A percentile compares a stretch with the other conserved stretches of the same genome.
Evolutionary conservation across 2,888 invertebrate species (phyloP).

Genomic region (Acrobasis suavella): DNA sequence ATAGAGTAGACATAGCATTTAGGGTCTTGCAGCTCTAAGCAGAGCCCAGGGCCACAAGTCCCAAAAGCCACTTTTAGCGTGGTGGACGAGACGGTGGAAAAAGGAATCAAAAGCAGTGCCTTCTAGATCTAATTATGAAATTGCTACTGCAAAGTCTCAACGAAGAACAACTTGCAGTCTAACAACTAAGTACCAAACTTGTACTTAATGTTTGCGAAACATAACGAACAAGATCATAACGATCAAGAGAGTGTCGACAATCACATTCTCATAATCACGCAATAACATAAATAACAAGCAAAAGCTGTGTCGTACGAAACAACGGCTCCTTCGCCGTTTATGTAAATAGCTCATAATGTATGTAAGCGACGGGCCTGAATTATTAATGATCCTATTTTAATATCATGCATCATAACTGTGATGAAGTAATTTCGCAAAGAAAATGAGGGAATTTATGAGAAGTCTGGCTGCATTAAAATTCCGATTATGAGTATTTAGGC

Average conservation of each 20-base stretch:
- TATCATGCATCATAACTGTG: slow-evolving; percentile 4
- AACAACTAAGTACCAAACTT: background rate
- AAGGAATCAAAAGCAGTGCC: too few species aligned
- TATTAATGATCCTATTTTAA: slow-evolving; percentile 28
- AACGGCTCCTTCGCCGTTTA: slow-evolving; percentile 32
- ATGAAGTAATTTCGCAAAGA: slow-evolving; percentile 4
- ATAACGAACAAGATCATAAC: slow-evolving; percentile 1
- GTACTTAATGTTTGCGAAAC: background rate
- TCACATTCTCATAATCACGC: slow-evolving; percentile 22
- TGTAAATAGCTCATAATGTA: slow-evolving; percentile 42
- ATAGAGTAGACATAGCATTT: too few species aligned
- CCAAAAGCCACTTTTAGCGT: too few species aligned
- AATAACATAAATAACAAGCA: slow-evolving; percentile 33
- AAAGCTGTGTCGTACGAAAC: slow-evolving; percentile 31
- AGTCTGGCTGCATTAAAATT: background rate
- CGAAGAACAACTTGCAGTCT: background rate
- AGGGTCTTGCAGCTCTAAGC: too few species aligned
- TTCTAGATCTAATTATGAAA: too few species aligned
- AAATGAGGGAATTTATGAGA: background rate
- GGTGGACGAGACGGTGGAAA: too few species aligned
- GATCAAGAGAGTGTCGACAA: background rate
- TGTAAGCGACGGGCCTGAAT: slow-evolving; percentile 35
- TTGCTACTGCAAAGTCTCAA: background rate
- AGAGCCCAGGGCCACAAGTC: too few species aligned
- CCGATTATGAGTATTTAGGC: too few species aligned